Percentiles rank a stretch among this genome's conserved stretches.
Conservation (phyloP, 2,113 vertebrate species). For the Ailuropoda melanoleuca region DNA sequence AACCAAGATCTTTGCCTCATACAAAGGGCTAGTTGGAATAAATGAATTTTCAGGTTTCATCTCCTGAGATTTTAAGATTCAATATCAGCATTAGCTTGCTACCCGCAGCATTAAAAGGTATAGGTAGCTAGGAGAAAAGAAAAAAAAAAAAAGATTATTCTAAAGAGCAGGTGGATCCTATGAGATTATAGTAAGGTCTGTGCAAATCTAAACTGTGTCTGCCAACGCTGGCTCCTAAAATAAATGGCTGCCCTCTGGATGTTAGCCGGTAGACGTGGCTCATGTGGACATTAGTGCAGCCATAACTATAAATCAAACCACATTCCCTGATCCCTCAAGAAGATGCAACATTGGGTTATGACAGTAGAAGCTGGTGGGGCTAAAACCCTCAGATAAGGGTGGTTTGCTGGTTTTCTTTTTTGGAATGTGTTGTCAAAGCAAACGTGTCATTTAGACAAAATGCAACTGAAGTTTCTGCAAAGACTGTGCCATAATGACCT, state of each 20-base stretch:
- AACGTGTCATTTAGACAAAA: neutral
- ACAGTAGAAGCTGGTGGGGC: too few species aligned
- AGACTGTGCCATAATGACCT: accelerated
- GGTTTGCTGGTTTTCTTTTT: neutral
- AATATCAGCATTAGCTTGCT: neutral
- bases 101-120: neutral
- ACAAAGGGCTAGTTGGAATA: neutral
- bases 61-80: neutral
- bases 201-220: neutral
- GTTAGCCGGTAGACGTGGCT: neutral
- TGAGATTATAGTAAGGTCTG: neutral
- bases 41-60: neutral
- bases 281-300: neutral
- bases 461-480: neutral
- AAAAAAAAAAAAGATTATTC: neutral
- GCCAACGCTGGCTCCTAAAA: neutral
- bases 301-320: neutral
- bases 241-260: neutral
- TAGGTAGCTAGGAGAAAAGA: neutral
- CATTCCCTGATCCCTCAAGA: neutral
- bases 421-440: neutral
- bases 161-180: neutral
- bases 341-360: neutral
- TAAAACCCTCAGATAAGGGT: neutral
- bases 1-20: neutral